phyloP scores from a whole-genome alignment of 2,113 vertebrate species.

The Nothocercus nigrocapillus region DNA sequence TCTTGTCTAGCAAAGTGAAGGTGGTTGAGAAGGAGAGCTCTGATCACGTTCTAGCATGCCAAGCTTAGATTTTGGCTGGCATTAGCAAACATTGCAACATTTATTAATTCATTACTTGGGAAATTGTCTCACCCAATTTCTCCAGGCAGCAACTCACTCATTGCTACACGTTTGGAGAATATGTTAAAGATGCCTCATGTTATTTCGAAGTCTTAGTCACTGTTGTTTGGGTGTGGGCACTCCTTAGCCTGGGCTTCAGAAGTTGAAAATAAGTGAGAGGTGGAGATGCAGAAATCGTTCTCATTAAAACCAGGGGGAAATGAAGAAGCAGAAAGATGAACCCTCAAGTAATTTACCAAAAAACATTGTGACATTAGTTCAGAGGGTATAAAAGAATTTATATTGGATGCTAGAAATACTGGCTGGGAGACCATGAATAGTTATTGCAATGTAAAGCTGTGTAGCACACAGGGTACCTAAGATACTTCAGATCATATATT shows the following conservation, averaged over 20 bases:
- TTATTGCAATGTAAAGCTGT: background rate
- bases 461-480: background rate
- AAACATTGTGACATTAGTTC: background rate
- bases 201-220: slow-evolving; percentile 67
- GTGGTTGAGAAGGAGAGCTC: slow-evolving; percentile 3
- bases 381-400: background rate
- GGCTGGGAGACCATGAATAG: background rate
- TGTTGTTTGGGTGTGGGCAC: slow-evolving; percentile 58
- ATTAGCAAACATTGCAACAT: slow-evolving; percentile 29
- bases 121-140: slow-evolving; percentile 73
- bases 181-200: slow-evolving; percentile 56
- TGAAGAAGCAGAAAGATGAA: slow-evolving; percentile 26
- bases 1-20: slow-evolving; percentile 1
- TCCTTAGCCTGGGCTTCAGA: slow-evolving; percentile 35
- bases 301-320: background rate
- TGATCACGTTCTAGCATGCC: slow-evolving; percentile 66
- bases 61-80: slow-evolving; percentile 50
- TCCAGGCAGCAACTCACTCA: slow-evolving; percentile 67
- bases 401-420: background rate
- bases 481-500: background rate
- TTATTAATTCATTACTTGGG: slow-evolving; percentile 73
- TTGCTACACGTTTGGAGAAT: slow-evolving; percentile 64
- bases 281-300: slow-evolving; percentile 17
- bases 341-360: background rate
- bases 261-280: slow-evolving; percentile 52